Evolutionary conservation across 2,113 vertebrate genomes (phyloP), one percentile per base, ranked within the genome.

Genomic region (Dipodomys stephensi): DNA sequence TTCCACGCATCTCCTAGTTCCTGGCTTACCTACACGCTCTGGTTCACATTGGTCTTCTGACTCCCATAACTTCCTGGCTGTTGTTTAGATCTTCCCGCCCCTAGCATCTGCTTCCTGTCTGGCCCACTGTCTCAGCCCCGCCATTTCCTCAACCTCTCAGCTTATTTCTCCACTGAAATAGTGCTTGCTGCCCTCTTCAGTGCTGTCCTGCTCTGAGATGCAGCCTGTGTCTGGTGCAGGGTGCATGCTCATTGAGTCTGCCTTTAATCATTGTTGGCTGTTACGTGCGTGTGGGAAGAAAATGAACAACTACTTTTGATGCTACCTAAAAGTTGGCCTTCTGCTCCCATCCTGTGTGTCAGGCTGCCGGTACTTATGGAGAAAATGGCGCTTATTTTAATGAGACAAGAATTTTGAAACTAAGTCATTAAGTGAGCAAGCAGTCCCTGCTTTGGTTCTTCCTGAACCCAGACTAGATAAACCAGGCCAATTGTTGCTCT

Each of bases 251-350:
- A 0, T 7, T 3, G 20, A 9, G 1, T 6, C 1, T 3, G 65
- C 44, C 72, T 27, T 5, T 32, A 18, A 0, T 1, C 1, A 0
- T 13, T 1, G 0, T 20, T 0, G 44, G 46, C 62, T 32, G 0
- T 60, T 49, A 6, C 1, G 30, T 0, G 1, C 18, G 32, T 27
- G 4, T 8, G 8, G 3, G 60, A n/a, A 57, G 49, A 15, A 8
- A 28, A 4, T 1, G 25, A 6, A 12, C 79, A 57, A 0, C 11
- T 1, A 1, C 16, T 5, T 32, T 1, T 5, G 57, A 23, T 7
- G 11, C 11, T 71, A 35, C 73, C 23, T 15, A 1, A 8, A 57
- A 46, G 20, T 2, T 1, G 60, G 28, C 18, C 57, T 27, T 2
- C n/a, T 18, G 0, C 19, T 32, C 28, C 4, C 1, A 0, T 23